A percentile compares a stretch with the other conserved stretches of the same genome.
These are phyloP conservation scores for Ophioninae sp. DNA, from an alignment of 2,888 invertebrate species.

Conservation along the genomic window DNA sequence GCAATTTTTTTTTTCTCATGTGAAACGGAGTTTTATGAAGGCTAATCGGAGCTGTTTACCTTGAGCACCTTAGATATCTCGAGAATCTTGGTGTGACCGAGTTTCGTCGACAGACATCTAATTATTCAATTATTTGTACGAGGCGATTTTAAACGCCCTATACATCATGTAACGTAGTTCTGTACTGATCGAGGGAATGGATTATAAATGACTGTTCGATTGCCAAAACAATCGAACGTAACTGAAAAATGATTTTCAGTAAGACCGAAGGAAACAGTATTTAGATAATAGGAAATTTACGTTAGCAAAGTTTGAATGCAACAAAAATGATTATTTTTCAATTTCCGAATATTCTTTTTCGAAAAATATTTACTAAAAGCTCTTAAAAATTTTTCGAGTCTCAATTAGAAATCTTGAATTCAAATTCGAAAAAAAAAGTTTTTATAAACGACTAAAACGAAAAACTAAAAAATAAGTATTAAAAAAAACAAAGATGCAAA, in stretches of 20 bases:
- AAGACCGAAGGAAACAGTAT: no score
- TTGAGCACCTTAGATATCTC: constrained; percentile 35
- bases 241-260: neutral
- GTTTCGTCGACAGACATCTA: neutral
- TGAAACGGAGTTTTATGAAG: neutral
- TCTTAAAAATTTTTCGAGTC: no score
- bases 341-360: no score
- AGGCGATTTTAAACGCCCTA: constrained; percentile 15
- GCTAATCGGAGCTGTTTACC: constrained; percentile 39
- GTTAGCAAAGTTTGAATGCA: no score
- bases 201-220: neutral
- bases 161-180: neutral
- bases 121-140: neutral
- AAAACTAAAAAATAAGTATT: no score
- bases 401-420: no score
- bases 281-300: no score
- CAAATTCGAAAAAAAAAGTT: no score
- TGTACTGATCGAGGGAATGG: neutral
- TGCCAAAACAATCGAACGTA: neutral
- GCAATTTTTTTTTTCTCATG: neutral
- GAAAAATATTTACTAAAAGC: no score
- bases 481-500: no score
- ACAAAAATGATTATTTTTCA: no score
- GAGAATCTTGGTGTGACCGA: constrained; percentile 1
- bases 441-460: no score